phyloP scores from a whole-genome alignment of 1,140 invertebrate genomes.

The Drosophila subobscura region DNA sequence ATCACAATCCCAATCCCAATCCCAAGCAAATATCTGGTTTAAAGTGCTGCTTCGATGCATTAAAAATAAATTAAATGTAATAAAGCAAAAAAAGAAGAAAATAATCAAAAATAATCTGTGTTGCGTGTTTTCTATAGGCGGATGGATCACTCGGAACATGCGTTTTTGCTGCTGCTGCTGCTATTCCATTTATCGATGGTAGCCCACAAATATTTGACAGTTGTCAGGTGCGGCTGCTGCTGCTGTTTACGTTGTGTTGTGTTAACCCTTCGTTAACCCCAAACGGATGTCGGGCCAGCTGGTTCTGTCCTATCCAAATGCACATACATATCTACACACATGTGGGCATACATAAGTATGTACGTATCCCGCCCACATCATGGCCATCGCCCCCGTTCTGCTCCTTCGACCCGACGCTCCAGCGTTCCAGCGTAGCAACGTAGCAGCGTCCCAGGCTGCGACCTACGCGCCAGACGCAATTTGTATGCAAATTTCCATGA shows the following conservation, averaged over 20 bases:
- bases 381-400: too few relatives aligned
- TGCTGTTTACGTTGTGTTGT: slow-evolving; percentile 34
- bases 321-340: not conserved
- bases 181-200: slow-evolving; percentile 37
- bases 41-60: too few relatives aligned
- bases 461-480: slow-evolving; percentile 79
- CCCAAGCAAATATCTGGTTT: too few relatives aligned
- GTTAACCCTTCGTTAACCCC: slow-evolving; percentile 57
- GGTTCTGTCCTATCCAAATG: slow-evolving; percentile 10
- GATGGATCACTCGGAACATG: not conserved
- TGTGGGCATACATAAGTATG: not conserved
- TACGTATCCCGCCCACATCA: not conserved
- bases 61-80: too few relatives aligned
- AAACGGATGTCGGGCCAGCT: slow-evolving; percentile 43
- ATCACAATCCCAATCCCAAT: too few relatives aligned
- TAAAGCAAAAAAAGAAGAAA: too few relatives aligned
- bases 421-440: too few relatives aligned
- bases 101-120: too few relatives aligned
- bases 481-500: slow-evolving; percentile 82
- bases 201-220: slow-evolving; percentile 40
- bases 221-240: slow-evolving; percentile 35
- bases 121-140: too few relatives aligned
- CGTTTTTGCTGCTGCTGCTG: not conserved
- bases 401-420: too few relatives aligned
- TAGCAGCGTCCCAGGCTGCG: slow-evolving; percentile 21